Evolutionary conservation across 1,140 invertebrate species (phyloP).

Genomic region (Mactra quadrangularis): DNA sequence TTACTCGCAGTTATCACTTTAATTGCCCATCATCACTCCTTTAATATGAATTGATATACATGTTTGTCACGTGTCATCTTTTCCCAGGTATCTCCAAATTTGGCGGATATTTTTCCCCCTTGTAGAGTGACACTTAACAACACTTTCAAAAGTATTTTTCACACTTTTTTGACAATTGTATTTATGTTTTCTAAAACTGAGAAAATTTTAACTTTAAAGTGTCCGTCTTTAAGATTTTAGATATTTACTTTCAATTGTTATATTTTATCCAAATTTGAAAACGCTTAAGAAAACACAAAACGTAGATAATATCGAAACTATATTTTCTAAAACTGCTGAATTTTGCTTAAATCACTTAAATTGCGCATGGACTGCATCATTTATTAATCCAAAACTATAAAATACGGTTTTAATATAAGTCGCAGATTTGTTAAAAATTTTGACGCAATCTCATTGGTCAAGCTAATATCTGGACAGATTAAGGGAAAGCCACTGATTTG

Average conservation of each 20-base stretch:
- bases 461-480: conserved; percentile 9
- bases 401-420: too few relatives aligned
- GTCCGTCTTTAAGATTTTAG: conserved; percentile 7
- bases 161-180: too few relatives aligned
- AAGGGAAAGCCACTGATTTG: conserved; percentile 33
- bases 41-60: conserved; percentile 12
- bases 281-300: too few relatives aligned
- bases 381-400: too few relatives aligned
- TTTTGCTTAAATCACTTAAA: too few relatives aligned
- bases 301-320: too few relatives aligned
- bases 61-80: conserved; percentile 57
- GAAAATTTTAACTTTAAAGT: neutral
- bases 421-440: too few relatives aligned
- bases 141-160: conserved; percentile 14
- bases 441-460: conserved; percentile 46
- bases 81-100: neutral
- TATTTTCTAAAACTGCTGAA: too few relatives aligned
- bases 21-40: conserved; percentile 42
- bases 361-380: too few relatives aligned
- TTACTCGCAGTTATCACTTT: conserved; percentile 55
- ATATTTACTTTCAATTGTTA: too few relatives aligned
- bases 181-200: too few relatives aligned
- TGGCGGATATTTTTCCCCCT: conserved; percentile 11
- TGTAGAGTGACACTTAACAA: conserved; percentile 38
- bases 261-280: too few relatives aligned